These are phyloP conservation scores for Gulo gulo DNA, from an alignment of 2,113 vertebrate genomes.

Conservation along the genomic window DNA sequence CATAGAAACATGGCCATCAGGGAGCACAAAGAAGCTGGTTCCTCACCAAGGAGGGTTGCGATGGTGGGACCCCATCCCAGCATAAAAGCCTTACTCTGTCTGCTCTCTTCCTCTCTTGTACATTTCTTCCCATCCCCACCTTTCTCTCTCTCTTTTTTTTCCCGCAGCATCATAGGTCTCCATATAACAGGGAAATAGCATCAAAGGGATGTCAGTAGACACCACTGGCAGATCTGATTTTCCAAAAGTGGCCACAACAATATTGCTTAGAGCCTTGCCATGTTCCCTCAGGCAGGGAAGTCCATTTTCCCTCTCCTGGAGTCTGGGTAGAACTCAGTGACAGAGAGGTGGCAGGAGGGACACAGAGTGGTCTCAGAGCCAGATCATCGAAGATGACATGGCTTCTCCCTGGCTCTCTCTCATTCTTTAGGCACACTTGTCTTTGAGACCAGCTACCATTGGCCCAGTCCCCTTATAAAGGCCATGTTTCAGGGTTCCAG, in stretches of 20 bases:
- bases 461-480: neutral
- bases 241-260: neutral
- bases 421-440: neutral
- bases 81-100: neutral
- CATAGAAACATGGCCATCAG: neutral
- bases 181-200: neutral
- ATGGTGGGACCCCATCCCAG: neutral
- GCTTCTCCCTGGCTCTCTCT: neutral
- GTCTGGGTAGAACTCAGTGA: neutral
- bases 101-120: neutral
- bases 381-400: neutral
- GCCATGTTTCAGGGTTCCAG: neutral
- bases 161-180: neutral
- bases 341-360: neutral
- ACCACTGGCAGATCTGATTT: neutral
- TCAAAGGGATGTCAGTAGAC: neutral
- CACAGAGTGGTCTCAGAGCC: neutral
- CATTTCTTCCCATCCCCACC: neutral
- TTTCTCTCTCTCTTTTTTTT: neutral
- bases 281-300: neutral
- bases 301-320: neutral
- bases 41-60: neutral
- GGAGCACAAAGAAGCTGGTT: neutral
- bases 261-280: neutral
- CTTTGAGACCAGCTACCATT: neutral